phyloP scores from a whole-genome alignment of 2,888 invertebrate genomes.

The Sminthurinus aureus region DNA sequence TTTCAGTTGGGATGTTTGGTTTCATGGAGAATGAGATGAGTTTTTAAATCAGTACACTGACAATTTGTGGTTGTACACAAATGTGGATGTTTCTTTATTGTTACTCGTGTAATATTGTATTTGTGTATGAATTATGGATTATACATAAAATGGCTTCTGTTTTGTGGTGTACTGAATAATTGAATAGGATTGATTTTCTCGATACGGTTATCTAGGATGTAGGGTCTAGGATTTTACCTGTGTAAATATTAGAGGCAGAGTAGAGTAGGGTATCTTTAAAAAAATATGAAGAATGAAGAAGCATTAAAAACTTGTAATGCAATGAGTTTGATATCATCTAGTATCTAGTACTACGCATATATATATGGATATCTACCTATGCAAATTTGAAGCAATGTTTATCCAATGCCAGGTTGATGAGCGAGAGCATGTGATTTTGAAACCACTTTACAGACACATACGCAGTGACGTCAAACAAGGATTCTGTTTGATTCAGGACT shows the following conservation, averaged over 20 bases:
- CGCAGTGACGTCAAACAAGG: neutral
- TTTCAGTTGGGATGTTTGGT: neutral
- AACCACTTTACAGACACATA: neutral
- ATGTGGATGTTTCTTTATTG: too few relatives aligned
- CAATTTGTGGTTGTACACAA: too few relatives aligned
- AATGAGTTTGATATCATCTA: too few relatives aligned
- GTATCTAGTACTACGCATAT: too few relatives aligned
- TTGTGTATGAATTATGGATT: neutral
- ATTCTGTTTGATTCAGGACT: neutral
- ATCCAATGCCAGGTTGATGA: neutral
- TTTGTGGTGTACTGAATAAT: neutral
- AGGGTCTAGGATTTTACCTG: neutral
- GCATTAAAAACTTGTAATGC: neutral
- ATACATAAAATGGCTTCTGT: neutral
- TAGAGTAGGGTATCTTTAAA: too few relatives aligned
- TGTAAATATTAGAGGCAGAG: neutral
- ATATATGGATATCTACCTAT: too few relatives aligned
- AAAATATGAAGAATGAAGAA: neutral
- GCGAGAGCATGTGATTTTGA: slow-evolving; percentile 11
- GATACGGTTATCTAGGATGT: neutral
- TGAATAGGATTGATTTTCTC: neutral
- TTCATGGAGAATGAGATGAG: neutral
- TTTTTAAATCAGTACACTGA: too few relatives aligned
- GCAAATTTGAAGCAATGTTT: neutral
- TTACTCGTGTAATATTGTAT: too few relatives aligned